Evolutionary conservation across 2,797 vertebrate genomes (phyloP).

Genomic region (Rhynchotus rufescens): DNA sequence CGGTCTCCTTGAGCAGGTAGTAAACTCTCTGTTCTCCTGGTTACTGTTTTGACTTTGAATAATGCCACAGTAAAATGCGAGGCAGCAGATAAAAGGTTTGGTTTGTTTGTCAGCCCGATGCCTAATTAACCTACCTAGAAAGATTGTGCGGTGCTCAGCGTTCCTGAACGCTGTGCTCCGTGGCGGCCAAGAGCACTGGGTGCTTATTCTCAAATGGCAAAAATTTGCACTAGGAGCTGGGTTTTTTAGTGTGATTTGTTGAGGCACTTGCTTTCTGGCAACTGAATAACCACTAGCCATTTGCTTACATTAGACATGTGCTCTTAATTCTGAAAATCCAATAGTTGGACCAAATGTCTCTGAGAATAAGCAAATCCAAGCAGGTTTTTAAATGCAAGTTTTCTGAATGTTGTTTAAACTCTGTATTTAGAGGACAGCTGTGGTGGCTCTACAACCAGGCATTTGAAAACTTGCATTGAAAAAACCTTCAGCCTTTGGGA

Average conservation of each 20-base stretch:
- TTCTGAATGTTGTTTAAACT: background rate
- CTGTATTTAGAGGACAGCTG: background rate
- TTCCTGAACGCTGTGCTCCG: background rate
- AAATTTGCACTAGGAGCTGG: background rate
- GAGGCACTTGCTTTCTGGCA: accelerated
- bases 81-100: background rate
- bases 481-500: background rate
- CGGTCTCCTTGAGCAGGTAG: background rate
- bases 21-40: background rate
- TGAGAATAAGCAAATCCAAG: background rate
- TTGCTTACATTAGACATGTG: background rate
- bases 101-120: background rate
- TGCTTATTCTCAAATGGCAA: background rate
- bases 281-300: background rate
- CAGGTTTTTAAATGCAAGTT: background rate
- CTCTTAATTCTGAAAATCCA: background rate
- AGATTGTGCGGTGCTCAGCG: background rate
- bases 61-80: background rate
- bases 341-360: accelerated
- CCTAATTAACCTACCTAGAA: background rate
- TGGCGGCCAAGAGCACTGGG: background rate
- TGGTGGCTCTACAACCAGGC: background rate
- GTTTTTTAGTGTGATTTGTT: background rate
- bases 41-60: background rate
- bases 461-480: background rate